Evolutionary conservation across 2,888 invertebrate genomes (phyloP), one percentile per base, ranked within the genome.

Genomic region (Eurois occulta): DNA sequence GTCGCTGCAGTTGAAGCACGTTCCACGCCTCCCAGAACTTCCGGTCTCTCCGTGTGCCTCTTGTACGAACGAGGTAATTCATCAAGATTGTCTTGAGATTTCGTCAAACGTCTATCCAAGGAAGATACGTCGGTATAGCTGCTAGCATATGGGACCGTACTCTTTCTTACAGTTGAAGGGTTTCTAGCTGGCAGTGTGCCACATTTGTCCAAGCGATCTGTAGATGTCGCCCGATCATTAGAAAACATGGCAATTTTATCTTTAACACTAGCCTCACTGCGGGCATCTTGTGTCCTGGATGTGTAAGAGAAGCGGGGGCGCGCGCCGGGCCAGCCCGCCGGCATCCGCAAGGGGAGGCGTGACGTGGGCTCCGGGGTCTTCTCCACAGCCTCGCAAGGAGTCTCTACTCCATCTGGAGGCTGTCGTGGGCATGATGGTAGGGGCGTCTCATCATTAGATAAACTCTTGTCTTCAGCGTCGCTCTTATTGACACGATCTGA

Each of bases 241-340:
- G 98, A 98, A 94, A 98, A 98, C 98, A 98, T 98, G 78, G 98
- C 98, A 89, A 98, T 98, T 95, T 98, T 98, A 92, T 98, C 98
- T 90, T 98, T 97, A 75, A 98, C 98, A 90, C 98, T 98, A 86
- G 97, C 97, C 94, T 98, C 98, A 84, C 98, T 98, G 91, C 98
- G 97, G 87, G 98, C 98, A 94, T 98, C 98, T 94, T 98, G 98
- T 78, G 97, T 97, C 97, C 98, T 95, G 6, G 96, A 96, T n/a
- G 93, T 92, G 82, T 97, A 94, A 3, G 96, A 95, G 82, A 93
- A 94, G 43, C 96, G 94, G 72, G 95, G 91, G 41, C 96, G 94
- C 69, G 91, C 88, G 70, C 88, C 90, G 11, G 91, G 91, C 95
- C 93, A 95, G 38, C 92, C 93, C 6, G 91, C 75, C 1, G 94